Evolutionary conservation across 1,140 invertebrate genomes (phyloP).

Genomic region (Diorhabda sublineata): DNA sequence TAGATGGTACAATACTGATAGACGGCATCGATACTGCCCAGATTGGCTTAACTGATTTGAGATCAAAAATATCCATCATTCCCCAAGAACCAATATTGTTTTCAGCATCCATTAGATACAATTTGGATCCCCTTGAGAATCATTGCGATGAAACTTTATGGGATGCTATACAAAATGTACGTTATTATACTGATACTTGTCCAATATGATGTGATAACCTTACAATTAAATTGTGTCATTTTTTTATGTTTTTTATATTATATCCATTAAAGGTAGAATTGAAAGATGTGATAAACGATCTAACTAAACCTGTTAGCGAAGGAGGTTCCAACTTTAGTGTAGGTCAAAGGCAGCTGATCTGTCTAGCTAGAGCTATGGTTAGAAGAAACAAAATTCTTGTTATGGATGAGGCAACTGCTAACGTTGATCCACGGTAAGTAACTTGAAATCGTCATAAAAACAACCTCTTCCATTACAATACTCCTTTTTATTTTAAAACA

Average conservation of each 20-base stretch:
- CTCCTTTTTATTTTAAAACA: no score
- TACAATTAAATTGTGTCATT: not conserved
- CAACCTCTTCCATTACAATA: not conserved
- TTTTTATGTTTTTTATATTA: not conserved
- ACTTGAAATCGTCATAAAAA: not conserved
- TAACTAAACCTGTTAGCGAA: conserved; percentile 53
- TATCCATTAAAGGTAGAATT: conserved; percentile 35
- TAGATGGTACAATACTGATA: conserved; percentile 67
- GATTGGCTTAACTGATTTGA: conserved; percentile 64
- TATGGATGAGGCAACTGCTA: conserved; percentile 70
- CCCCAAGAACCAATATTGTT: conserved; percentile 83
- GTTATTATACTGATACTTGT: not conserved
- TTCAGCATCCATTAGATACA: conserved; percentile 69
- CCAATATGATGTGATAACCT: not conserved
- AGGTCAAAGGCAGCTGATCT: conserved; percentile 74
- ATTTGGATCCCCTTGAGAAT: conserved; percentile 77
- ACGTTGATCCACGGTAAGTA: conserved; percentile 55
- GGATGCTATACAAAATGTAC: conserved; percentile 56
- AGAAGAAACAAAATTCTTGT: conserved; percentile 71
- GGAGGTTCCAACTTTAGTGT: conserved; percentile 61
- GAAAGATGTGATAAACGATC: conserved; percentile 26
- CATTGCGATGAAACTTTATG: conserved; percentile 61
- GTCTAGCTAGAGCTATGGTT: conserved; percentile 70
- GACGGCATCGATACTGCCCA: conserved; percentile 62
- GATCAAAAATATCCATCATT: conserved; percentile 73